Evolutionary conservation across 1,140 invertebrate species (phyloP), one percentile per base, ranked within the genome.

Genomic region (Drosophila micromelanica): DNA sequence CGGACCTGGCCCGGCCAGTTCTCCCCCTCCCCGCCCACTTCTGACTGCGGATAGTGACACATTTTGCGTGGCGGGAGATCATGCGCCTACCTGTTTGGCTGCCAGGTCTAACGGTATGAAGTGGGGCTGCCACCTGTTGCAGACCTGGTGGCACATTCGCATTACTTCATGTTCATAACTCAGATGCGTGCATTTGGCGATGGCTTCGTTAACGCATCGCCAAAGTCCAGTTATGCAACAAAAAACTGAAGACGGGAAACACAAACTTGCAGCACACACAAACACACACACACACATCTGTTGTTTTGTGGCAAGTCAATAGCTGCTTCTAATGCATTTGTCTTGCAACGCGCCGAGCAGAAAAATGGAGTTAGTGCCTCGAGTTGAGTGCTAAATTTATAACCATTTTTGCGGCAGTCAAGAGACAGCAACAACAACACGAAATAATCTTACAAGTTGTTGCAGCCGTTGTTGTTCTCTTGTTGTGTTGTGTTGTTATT

Each of bases 181-280:
- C 78, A 89, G 74, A 81, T 70, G 78, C 75, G 67, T 87, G 68
- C 73, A 71, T 60, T 42, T 43, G 57, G 32, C 56, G 63, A 45
- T 56, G 73, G 67, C 81, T 89, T 87, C 84, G 85, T 85, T 90
- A 87, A 87, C 80, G 85, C 80, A 90, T 80, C 85, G 79, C 69
- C 70, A 80, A 79, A 90, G 80, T 90, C 80, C 84, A 90, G 84
- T 87, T 87, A 90, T 87, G 84, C 85, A 87, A 90, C 82, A 82
- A 72, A 76, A 56, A 6, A 55, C 12, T 68, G 5, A 11, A 64
- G n/a, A 64, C 12, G 12, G 45, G 61, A 65, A 72, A 80, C 63
- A 80, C 65, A 59, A 76, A 73, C 76, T 59, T 70, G 67, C 59
- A 30, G 37, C 46, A 49, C 46, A 7, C 45, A 27, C 46, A 20